Evolutionary conservation across 1,140 invertebrate species (phyloP).

Genomic region (Steinernema feltiae): DNA sequence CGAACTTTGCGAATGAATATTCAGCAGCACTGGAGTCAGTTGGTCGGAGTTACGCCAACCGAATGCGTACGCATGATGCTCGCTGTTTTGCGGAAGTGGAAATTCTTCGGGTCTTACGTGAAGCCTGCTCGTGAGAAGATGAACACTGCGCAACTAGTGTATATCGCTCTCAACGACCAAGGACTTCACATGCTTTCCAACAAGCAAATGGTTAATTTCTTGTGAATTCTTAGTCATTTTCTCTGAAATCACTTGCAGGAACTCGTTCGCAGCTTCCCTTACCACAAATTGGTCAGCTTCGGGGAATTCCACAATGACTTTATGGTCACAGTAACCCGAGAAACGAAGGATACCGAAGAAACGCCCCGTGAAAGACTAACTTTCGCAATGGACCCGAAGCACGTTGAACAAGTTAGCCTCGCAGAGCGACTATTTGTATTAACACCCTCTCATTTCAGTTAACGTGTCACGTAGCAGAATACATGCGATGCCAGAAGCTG

Average conservation of each 20-base stretch:
- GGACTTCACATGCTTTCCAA: slow-evolving; percentile 42
- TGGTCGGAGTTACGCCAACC: slow-evolving; percentile 34
- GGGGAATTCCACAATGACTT: slow-evolving; percentile 47
- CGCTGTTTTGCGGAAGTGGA: slow-evolving; percentile 44
- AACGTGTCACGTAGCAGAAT: slow-evolving; percentile 48
- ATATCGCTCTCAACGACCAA: slow-evolving; percentile 42
- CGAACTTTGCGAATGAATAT: slow-evolving; percentile 21
- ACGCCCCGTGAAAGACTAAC: slow-evolving; percentile 43
- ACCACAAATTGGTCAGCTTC: slow-evolving; percentile 42
- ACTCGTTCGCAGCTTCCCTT: slow-evolving; percentile 40
- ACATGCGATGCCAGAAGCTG: slow-evolving; percentile 48
- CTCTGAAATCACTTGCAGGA: slow-evolving; percentile 34
- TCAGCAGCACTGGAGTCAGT: slow-evolving; percentile 33
- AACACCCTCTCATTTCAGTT: slow-evolving; percentile 31
- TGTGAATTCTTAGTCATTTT: slow-evolving; percentile 21
- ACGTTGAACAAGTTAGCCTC: slow-evolving; percentile 38
- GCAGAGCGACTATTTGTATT: not conserved
- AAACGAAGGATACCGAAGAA: slow-evolving; percentile 35
- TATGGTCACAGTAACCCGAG: slow-evolving; percentile 44
- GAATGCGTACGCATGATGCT: slow-evolving; percentile 46
- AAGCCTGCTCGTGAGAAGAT: slow-evolving; percentile 38
- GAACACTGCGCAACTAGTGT: slow-evolving; percentile 33
- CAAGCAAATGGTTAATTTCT: slow-evolving; percentile 42
- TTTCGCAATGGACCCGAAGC: slow-evolving; percentile 40
- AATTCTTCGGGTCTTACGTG: slow-evolving; percentile 43